Evolutionary conservation across 1,140 invertebrate species (phyloP), one percentile per base, ranked within the genome.

Genomic region (Capitella teleta): DNA sequence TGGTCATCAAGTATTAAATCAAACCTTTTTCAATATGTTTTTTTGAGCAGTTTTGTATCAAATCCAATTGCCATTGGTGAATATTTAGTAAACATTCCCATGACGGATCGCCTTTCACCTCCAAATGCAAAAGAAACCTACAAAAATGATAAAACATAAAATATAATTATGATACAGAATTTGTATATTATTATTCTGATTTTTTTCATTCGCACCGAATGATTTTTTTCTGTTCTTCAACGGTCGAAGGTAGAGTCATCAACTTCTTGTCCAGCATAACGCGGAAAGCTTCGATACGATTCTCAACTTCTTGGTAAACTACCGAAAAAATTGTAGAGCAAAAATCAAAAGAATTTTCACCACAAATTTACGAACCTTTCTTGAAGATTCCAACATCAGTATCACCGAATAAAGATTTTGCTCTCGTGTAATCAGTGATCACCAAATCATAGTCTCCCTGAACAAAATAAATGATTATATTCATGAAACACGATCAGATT

Each of bases 391-490:
- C 79, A 3, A 96, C 82, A 68, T 98, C 89, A 25, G 88, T 93
- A 68, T 93, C 89, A 54, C 87, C 85, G 77, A 97, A 98, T 10
- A 98, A 76, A 66, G 93, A 91, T 64, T 92, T 93, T 3, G 92
- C 94, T 62, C 94, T 78, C 0, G 88, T 84, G 67, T 96, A 98
- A 71, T 99, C 95, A 67, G 95, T 98, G 46, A 99, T 93, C 19
- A 98, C 88, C 21, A 94, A 79, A 70, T 97, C 91, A 68, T 94
- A 98, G 64, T 99, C 94, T 41, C 87, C 90, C 62, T 77, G 53
- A 16, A 63, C 63, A 40, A 40, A 14, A 2, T 24, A 40, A 12
- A 1, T 16, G 2, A 40, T 10, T 34, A 10, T 24, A 40, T 40
- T 16, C 6, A 6, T 40, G 8, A 40, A 40, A 40, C 38, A 19